Evolutionary conservation across 2,113 vertebrate species (phyloP), one percentile per base, ranked within the genome.

Genomic region (Neodon shergylaensis): DNA sequence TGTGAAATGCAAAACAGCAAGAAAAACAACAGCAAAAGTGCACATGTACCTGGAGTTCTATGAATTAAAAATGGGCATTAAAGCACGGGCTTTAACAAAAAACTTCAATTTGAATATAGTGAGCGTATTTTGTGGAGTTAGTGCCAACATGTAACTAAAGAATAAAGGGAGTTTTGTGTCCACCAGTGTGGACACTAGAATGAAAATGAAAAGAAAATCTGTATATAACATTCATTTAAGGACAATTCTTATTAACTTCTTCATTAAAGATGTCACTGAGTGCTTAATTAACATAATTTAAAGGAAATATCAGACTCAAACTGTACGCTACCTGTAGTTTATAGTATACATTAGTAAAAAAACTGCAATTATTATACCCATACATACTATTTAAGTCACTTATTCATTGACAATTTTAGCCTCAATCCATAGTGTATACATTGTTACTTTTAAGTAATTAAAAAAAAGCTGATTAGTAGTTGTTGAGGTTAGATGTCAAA

Each of bases 1-100:
- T 92, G 42, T 44, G 78, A 52, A 87, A 49, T 83, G 24, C 79
- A 49, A 96, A 91, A 96, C 49, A 89, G 68, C 88, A 49, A 79
- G 31, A 54, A 54, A 54, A 47, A 54, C 31, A 94, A 33, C 42
- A 85, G 39, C 58, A 91, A 49, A 49, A 49, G 13, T 9, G 2
- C 10, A 76, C 73, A 28, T 76, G 42, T 24, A 72, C 26, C 58
- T 47, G 2, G 11, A 96, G 16, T 49, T 96, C 70, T 7, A 49
- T 68, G 72, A 58, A 52, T 39, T 81, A 22, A 91, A 88, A 28
- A 72, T 96, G 13, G 61, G 7, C 42, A 84, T 90, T 66, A 74
- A 94, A 90, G 24, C 86, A 7, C 52, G 85, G 76, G n/a, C 8
- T 19, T 65, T 58, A 66, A 91, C 66, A 74, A 94, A 94, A 83